These are phyloP conservation scores for Danionella dracula DNA, from an alignment of 2,797 vertebrate genomes.

Conservation along the genomic window DNA sequence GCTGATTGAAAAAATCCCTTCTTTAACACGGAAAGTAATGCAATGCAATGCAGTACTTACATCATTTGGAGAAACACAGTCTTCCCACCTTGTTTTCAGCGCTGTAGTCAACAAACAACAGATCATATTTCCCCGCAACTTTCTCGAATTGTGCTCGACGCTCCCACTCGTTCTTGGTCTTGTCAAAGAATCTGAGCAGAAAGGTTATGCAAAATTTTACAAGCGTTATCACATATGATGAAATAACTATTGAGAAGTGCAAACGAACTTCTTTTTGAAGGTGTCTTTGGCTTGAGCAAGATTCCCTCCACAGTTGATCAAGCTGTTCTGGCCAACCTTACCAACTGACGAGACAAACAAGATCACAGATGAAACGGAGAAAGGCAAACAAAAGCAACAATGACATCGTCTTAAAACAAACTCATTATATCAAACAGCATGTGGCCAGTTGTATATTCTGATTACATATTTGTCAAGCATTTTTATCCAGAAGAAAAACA, in stretches of 20 bases:
- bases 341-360: slow-evolving; percentile 68
- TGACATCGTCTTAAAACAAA: no score
- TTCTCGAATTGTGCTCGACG: slow-evolving; percentile 73
- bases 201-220: neutral
- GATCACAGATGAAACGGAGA: neutral
- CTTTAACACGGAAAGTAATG: neutral
- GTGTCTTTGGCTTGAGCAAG: slow-evolving; percentile 79
- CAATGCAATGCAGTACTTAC: neutral
- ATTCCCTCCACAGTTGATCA: slow-evolving; percentile 70
- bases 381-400: neutral
- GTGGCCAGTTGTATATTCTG: no score
- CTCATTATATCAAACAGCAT: no score
- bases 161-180: slow-evolving; percentile 85
- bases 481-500: no score
- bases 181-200: slow-evolving; percentile 78
- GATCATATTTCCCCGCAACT: slow-evolving; percentile 82
- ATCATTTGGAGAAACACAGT: neutral
- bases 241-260: slow-evolving; percentile 29
- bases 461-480: no score
- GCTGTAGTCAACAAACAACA: slow-evolving; percentile 82
- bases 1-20: neutral
- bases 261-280: slow-evolving; percentile 81
- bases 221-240: neutral
- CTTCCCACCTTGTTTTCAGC: slow-evolving; percentile 51
- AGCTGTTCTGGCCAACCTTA: slow-evolving; percentile 76